phyloP scores from a whole-genome alignment of 2,113 vertebrate genomes.

The Poecilia latipinna region DNA sequence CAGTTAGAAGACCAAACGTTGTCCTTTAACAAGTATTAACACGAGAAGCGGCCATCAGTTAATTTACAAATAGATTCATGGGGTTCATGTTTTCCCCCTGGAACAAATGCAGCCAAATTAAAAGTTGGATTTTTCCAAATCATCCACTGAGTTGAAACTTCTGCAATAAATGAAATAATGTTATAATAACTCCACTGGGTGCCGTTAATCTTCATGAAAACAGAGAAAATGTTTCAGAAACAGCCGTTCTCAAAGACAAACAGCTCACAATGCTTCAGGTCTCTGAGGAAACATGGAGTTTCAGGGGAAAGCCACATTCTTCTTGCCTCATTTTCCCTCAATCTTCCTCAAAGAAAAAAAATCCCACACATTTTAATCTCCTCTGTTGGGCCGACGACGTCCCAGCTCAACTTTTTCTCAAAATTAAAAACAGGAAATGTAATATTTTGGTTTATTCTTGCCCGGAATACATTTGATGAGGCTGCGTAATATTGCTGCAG shows the following conservation, averaged over 20 bases:
- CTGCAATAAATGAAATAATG: too few relatives aligned
- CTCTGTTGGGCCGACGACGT: slow-evolving; percentile 57
- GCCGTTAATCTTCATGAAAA: background rate
- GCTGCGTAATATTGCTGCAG: slow-evolving; percentile 58
- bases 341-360: slow-evolving; percentile 43
- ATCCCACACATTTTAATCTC: slow-evolving; percentile 63
- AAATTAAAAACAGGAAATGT: slow-evolving; percentile 72
- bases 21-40: background rate
- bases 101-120: too few relatives aligned
- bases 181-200: too few relatives aligned
- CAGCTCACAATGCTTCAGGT: slow-evolving; percentile 47
- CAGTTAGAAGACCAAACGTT: background rate
- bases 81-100: too few relatives aligned
- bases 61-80: too few relatives aligned
- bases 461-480: slow-evolving; percentile 56
- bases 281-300: slow-evolving; percentile 62
- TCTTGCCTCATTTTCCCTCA: slow-evolving; percentile 63
- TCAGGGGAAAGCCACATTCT: slow-evolving; percentile 61
- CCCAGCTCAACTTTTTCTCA: slow-evolving; percentile 62
- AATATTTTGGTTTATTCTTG: slow-evolving; percentile 53
- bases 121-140: too few relatives aligned
- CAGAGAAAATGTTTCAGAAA: slow-evolving; percentile 29
- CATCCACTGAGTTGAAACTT: too few relatives aligned
- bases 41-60: background rate
- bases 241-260: slow-evolving; percentile 24